phyloP scores from a whole-genome alignment of 2,113 vertebrate genomes.

The Mus pahari region DNA sequence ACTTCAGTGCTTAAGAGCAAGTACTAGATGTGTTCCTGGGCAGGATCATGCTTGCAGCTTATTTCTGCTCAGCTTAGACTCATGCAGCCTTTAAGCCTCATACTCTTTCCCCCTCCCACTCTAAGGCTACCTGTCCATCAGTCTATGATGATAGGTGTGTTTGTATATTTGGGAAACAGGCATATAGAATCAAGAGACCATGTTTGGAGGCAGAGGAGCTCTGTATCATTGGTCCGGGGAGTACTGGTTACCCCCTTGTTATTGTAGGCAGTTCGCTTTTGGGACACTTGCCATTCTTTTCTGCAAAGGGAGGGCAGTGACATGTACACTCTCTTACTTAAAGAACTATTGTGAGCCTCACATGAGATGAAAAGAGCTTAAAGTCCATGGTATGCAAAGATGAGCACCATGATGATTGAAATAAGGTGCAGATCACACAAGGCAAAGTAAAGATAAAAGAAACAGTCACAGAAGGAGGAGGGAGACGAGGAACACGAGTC shows the following conservation, averaged over 20 bases:
- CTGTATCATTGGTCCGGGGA: background rate
- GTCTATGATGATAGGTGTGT: rapidly evolving
- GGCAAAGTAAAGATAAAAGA: background rate
- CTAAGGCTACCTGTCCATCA: background rate
- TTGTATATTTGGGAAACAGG: background rate
- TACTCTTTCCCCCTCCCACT: background rate
- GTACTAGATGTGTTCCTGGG: background rate
- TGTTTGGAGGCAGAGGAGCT: background rate
- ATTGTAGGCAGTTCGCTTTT: background rate
- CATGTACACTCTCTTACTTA: background rate
- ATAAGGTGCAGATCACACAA: background rate
- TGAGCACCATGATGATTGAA: background rate
- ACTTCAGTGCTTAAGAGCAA: background rate
- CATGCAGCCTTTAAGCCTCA: background rate
- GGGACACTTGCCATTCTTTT: background rate
- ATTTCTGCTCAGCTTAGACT: background rate
- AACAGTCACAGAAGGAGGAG: background rate
- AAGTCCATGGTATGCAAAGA: background rate
- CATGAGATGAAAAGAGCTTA: background rate
- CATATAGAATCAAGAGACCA: background rate
- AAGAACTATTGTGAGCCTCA: background rate
- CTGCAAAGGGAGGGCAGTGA: background rate
- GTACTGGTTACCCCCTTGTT: background rate
- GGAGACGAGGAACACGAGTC: background rate
- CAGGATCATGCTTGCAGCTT: too few species aligned